Evolutionary conservation across 1,140 invertebrate species (phyloP), one percentile per base, ranked within the genome.

Genomic region (Diuraphis noxia): DNA sequence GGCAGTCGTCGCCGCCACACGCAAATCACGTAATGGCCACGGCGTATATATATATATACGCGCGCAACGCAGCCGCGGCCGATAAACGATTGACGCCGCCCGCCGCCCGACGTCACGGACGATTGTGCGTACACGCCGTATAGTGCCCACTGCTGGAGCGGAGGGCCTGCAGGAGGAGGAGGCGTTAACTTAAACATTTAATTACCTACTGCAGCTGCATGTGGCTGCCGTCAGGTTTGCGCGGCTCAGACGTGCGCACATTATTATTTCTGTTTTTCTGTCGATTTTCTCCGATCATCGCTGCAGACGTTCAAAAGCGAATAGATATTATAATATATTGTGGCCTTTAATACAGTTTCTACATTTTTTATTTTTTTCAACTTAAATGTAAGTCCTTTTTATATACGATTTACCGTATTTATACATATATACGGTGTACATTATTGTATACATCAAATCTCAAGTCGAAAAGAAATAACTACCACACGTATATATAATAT

Each of bases 71-170:
- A 36, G 38, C 38, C 81, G 81, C 81, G 38, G 40, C 81, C 81
- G 81, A 36, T 86, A 86, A 86, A 86, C 84, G 84, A 86, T 86
- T 49, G 84, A 86, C 84, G 34, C 43, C 84, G 43, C 84, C 30
- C 41, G 43, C 19, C n/a, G 81, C 41, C 25, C n/a, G 41, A n/a
- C n/a, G 85, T 86, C 46, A 86, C 85, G 85, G 85, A 25, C 85
- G 85, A 52, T 52, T 36, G 85, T 86, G n/a, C 17, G 77, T 38
- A 21, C n/a, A n/a, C 25, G 23, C 19, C 23, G 38, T 85, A 21
- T 21, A 49, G 19, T n/a, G n/a, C n/a, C n/a, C 46, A 49, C 46
- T 49, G 19, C 46, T 23, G n/a, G n/a, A n/a, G 2, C 46, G 46
- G 46, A 21, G 34, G 8, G 21, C 84, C 56, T n/a, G n/a, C n/a